Conservation (phyloP, 2,113 vertebrate species). For the Odobenus rosmarus region DNA sequence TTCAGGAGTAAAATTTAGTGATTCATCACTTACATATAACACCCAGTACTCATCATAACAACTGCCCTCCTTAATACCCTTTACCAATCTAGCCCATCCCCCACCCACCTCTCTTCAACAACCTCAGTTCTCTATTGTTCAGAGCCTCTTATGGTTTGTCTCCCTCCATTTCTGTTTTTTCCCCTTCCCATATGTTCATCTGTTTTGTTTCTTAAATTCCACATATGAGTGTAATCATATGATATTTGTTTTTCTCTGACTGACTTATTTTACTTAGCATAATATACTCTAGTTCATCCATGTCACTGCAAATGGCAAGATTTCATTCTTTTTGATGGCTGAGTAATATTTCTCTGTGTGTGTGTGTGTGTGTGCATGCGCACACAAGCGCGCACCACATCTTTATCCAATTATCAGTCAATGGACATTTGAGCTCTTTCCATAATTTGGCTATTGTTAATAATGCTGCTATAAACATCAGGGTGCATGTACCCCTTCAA, state of each 20-base stretch:
- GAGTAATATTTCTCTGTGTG: background rate
- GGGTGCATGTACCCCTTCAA: background rate
- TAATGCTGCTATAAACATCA: background rate
- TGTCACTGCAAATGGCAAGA: background rate
- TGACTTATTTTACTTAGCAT: background rate
- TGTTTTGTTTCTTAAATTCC: background rate
- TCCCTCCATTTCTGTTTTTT: background rate
- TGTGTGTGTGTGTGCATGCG: background rate
- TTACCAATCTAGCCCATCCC: background rate
- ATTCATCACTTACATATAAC: background rate
- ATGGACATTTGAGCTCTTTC: background rate
- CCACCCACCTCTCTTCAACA: background rate
- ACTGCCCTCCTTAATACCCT: background rate
- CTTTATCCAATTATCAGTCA: background rate
- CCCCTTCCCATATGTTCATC: background rate
- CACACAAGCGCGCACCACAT: accelerated
- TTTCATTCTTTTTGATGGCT: background rate
- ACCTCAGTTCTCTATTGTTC: background rate
- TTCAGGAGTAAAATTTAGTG: background rate
- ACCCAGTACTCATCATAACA: background rate
- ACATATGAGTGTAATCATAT: background rate
- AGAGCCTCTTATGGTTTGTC: background rate
- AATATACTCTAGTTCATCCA: background rate
- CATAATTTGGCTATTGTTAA: background rate
- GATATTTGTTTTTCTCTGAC: background rate